Evolutionary conservation across 1,140 invertebrate genomes (phyloP), one percentile per base, ranked within the genome.

Genomic region (Apocrypta bakeri): DNA sequence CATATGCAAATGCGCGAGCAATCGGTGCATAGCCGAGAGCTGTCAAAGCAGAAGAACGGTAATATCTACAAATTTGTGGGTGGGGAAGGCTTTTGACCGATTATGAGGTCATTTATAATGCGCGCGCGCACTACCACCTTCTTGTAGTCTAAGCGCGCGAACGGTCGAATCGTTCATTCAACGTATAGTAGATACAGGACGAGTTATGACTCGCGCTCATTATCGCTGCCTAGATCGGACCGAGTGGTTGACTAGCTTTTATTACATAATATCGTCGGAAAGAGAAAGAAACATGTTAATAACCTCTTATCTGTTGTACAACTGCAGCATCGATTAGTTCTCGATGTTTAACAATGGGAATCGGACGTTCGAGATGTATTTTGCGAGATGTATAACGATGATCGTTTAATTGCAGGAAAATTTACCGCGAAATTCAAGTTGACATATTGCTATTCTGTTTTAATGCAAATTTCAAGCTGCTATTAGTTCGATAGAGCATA

Each of bases 71-170:
- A 31, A 31, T 81, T 64, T 73, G 69, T 33, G 37, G 48, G 48
- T 4, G 42, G 72, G 61, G n/a, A n/a, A n/a, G n/a, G 72, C 71
- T 81, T 81, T 74, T 75, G 79, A 81, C 61, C 71, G 79, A 74
- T 81, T 81, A 81, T 81, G 71, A 75, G 71, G 79, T 74, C 79
- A 76, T 76, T 76, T 48, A 76, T 63, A 81, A 79, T 40, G 37
- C 64, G 66, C 29, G 24, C 6, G 68, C 25, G 21, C 17, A 2
- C 56, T 33, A 2, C 24, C 12, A 7, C 29, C 11, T 14, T 17
- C 73, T 63, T 63, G 14, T 48, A 37, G 17, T 56, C 17, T 27
- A 48, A 31, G 72, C 21, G 68, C 66, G 42, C 17, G 72, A 14
- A 9, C 42, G 42, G 61, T 74, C 40, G 42, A 31, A 74, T 29